Evolutionary conservation across 2,888 invertebrate genomes (phyloP), one percentile per base, ranked within the genome.

Genomic region (Dione juno): DNA sequence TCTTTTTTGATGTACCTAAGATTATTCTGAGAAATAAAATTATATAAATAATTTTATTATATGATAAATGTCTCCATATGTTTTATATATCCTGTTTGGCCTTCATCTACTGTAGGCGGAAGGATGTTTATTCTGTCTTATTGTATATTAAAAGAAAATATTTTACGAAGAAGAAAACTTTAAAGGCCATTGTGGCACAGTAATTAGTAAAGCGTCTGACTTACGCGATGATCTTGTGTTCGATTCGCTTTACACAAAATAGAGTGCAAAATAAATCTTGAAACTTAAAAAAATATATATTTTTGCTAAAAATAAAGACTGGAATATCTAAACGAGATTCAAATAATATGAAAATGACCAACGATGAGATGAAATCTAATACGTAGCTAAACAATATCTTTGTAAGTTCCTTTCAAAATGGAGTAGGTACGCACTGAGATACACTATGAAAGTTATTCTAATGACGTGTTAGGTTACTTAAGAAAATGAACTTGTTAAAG

Each of bases 391-490:
- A 57, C 59, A 59, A 59, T 9, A 41, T 21, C 59, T 21, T 59
- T 9, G 14, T 21, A 59, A 59, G 10, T 14, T 43, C 19, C 41
- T 59, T 21, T 21, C n/a, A 10, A 13, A 61, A 67, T 50, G n/a
- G 16, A 59, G 14, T 13, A 10, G 7, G 13, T 13, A 10, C 13
- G 13, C 28, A 41, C 19, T 35, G 7, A 37, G 21, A 41, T 16
- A 67, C 21, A 52, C 41, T 28, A 19, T 40, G 28, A 48, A 52
- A 43, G 21, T 52, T 28, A 59, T 52, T 59, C 52, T 52, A 35
- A 41, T 52, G 28, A 41, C 28, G 41, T 67, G 28, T 67, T 52
- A 52, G 5, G 10, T 67, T 59, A 52, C 41, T 41, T 16, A 14
- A 58, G 58, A 58, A 37, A 28, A 16, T 28, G 5, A 21, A 28